These are phyloP conservation scores for Rhinolophus sinicus DNA, from an alignment of 2,113 vertebrate genomes.

Conservation along the genomic window DNA sequence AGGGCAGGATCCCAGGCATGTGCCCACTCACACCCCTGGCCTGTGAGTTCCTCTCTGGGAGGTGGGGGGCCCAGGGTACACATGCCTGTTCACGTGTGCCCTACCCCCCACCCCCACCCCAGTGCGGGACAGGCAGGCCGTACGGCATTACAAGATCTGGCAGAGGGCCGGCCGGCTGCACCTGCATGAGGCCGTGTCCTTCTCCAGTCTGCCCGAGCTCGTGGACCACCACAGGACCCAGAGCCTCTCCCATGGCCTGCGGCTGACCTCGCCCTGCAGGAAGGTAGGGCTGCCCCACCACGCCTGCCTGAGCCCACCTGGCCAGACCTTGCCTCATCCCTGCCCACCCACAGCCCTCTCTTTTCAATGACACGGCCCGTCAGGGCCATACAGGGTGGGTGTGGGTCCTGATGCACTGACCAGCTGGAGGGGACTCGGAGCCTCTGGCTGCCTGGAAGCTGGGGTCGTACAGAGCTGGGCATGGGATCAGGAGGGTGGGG, in stretches of 20 bases:
- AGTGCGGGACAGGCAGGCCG: slow-evolving; percentile 72
- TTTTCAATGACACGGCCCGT: not conserved
- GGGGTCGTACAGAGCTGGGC: rapidly evolving
- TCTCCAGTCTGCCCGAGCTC: slow-evolving; percentile 82
- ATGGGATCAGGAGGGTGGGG: too few species aligned
- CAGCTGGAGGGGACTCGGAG: not conserved
- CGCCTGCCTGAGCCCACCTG: not conserved
- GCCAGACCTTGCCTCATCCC: too few species aligned
- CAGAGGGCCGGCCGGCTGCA: slow-evolving; percentile 37
- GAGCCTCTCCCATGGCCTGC: slow-evolving; percentile 67
- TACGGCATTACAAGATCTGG: slow-evolving; percentile 89
- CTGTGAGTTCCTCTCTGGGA: rapidly evolving
- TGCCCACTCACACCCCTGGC: not conserved
- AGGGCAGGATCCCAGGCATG: not conserved
- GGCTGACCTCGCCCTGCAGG: slow-evolving; percentile 82
- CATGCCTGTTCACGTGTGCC: not conserved
- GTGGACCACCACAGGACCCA: slow-evolving; percentile 83
- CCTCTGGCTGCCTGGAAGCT: too few species aligned
- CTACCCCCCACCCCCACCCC: not conserved
- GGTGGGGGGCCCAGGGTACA: rapidly evolving
- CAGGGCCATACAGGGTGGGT: not conserved
- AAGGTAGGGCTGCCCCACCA: slow-evolving; percentile 78
- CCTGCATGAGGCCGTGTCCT: slow-evolving; percentile 74
- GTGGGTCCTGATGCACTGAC: not conserved
- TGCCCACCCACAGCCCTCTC: not conserved